Evolutionary conservation across 2,888 invertebrate species (phyloP).

Genomic region (Holacanthella duospinosa): DNA sequence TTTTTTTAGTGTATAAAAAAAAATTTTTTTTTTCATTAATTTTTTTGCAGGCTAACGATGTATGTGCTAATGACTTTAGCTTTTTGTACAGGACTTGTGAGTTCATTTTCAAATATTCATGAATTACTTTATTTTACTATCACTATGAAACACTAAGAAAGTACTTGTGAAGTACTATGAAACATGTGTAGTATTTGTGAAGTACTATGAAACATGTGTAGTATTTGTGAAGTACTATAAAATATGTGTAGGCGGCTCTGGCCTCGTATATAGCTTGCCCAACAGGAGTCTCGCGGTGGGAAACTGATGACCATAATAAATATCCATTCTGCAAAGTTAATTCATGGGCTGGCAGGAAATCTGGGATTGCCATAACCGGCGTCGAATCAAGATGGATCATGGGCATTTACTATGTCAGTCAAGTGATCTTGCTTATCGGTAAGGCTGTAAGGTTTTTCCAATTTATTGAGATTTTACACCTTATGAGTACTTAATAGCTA

Average conservation of each 20-base stretch:
- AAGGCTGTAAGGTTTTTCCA: too few relatives aligned
- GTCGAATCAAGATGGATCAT: constrained; percentile 19
- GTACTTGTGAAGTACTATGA: too few relatives aligned
- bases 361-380: background rate
- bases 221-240: too few relatives aligned
- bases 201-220: too few relatives aligned
- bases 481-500: too few relatives aligned
- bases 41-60: background rate
- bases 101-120: too few relatives aligned
- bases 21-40: background rate
- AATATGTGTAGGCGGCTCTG: background rate
- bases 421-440: constrained; percentile 32
- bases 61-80: constrained; percentile 18
- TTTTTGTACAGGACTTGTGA: constrained; percentile 17
- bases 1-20: background rate
- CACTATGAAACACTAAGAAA: too few relatives aligned
- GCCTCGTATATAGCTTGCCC: constrained; percentile 25
- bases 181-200: too few relatives aligned
- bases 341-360: constrained; percentile 18
- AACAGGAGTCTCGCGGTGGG: constrained; percentile 18
- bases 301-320: constrained; percentile 18
- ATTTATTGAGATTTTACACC: background rate
- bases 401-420: constrained; percentile 32
- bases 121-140: too few relatives aligned
- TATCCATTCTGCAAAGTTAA: constrained; percentile 22